A percentile compares a stretch with the other conserved stretches of the same genome.
These are phyloP conservation scores for Turritopsis dohrnii DNA, from an alignment of 30 jellyfish, hydroid and myxozoan genomes.

Conservation along the genomic window DNA sequence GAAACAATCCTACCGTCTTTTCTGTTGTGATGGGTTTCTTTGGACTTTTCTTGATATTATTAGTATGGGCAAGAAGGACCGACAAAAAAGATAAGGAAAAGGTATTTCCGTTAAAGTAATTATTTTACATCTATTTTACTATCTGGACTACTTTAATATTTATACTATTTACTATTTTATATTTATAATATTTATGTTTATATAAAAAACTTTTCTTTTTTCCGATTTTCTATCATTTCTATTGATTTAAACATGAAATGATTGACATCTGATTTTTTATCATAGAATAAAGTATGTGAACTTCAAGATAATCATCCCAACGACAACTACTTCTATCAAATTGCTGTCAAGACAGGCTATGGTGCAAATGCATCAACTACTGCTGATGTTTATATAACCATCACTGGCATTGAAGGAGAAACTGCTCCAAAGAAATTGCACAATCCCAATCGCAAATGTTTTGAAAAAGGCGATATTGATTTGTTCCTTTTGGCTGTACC, in stretches of 20 bases:
- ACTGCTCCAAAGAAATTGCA: conserved; percentile 71
- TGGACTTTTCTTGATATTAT: conserved; percentile 50
- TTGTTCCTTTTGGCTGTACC: conserved; percentile 70
- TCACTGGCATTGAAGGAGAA: conserved; percentile 47
- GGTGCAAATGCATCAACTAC: conserved; percentile 68
- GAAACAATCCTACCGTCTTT: conserved; percentile 79
- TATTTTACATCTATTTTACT: too few species aligned
- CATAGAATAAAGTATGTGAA: conserved; percentile 62
- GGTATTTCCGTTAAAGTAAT: too few species aligned
- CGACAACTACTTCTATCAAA: conserved; percentile 67
- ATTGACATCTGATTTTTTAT: background rate
- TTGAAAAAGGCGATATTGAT: conserved; percentile 72
- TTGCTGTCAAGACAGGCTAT: conserved; percentile 84
- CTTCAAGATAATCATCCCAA: conserved; percentile 87
- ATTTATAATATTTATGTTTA: too few species aligned
- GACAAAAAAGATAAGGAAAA: conserved; percentile 64
- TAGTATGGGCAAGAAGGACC: conserved; percentile 70
- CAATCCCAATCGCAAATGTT: conserved; percentile 65
- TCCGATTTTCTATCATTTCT: too few species aligned
- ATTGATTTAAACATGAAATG: too few species aligned
- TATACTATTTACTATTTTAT: too few species aligned
- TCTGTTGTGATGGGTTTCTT: conserved; percentile 62
- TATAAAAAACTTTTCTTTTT: too few species aligned
- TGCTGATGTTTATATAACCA: conserved; percentile 59
- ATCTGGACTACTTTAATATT: too few species aligned